Evolutionary conservation across 2,888 invertebrate species (phyloP), one percentile per base, ranked within the genome.

Genomic region (Horisme vitalbata): DNA sequence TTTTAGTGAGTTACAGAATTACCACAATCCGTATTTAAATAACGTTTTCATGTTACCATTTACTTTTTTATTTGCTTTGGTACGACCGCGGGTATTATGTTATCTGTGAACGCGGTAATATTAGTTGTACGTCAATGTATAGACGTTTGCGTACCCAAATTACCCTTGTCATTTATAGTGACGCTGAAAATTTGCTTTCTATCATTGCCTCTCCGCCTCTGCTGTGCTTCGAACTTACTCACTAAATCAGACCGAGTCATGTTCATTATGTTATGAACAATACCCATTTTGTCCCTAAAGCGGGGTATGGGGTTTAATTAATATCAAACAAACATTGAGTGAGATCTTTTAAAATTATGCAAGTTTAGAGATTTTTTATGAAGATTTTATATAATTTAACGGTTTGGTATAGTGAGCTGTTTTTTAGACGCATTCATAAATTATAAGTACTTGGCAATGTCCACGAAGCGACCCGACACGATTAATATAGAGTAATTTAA

Each of bases 401-500:
- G 23, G 11, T 26, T 15, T 21, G 35, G 3, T 36, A 4, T 6
- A 14, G 30, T 30, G 21, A 13, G n/a, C 3, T 3, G 48, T 49
- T 35, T 28, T 36, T 21, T 23, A 44, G 49, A 35, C 10, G 44
- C 44, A 49, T 49, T 49, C 39, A 36, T 32, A 24, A 5, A 20
- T 21, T 35, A 26, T 23, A 23, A 26, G 14, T 12, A n/a, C n/a
- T n/a, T n/a, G 27, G 10, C 18, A 15, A 28, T 38, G 45, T 45
- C 38, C 38, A 24, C 26, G 26, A 44, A 34, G 30, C 26, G 28
- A 47, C 23, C 23, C 28, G 24, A 24, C 49, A 49, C 49, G 49
- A 44, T 39, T 44, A 44, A 36, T 31, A 37, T 44, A 26, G 30
- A 35, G 14, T 49, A 27, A 52, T 51, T 36, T 82, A 81, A 80